These are phyloP conservation scores for Corticium candelabrum DNA, from an alignment of 37 sponge, comb jelly and placozoan species.

Conservation along the genomic window DNA sequence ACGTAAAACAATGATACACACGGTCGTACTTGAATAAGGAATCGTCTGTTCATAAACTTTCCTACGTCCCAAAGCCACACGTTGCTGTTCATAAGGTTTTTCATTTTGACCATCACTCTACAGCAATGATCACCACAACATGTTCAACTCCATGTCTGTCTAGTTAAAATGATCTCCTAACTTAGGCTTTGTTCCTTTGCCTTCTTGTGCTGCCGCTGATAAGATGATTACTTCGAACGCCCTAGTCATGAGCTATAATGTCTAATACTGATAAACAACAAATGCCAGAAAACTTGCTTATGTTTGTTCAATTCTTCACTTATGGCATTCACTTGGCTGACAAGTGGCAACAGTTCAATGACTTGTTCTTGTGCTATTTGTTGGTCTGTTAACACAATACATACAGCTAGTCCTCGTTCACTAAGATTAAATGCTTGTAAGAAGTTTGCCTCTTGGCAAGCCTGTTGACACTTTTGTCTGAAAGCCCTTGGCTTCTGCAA, in stretches of 20 bases:
- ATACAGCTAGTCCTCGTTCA: not conserved
- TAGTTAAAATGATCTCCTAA: not conserved
- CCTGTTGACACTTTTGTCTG: not conserved
- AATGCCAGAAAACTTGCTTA: conserved; percentile 12
- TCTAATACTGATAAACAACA: not conserved
- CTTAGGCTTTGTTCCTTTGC: not conserved
- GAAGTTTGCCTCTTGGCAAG: conserved; percentile 12
- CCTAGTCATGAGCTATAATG: not conserved
- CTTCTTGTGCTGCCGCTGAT: too few species aligned
- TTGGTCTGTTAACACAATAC: conserved; percentile 19
- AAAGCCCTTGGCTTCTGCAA: conserved; percentile 26
- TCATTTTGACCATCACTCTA: conserved; percentile 38
- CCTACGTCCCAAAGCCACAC: conserved; percentile 33
- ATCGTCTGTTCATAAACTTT: conserved; percentile 30
- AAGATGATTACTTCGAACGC: conserved; percentile 33
- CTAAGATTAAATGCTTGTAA: not conserved
- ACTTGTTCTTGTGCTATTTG: conserved; percentile 33
- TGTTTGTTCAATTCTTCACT: conserved; percentile 40
- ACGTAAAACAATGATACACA: not conserved
- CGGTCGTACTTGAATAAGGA: conserved; percentile 15
- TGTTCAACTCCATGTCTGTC: not conserved
- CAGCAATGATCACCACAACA: not conserved
- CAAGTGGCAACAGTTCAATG: conserved; percentile 31
- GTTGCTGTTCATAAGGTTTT: conserved; percentile 27
- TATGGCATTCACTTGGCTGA: conserved; percentile 26